Conservation (phyloP, 2,888 invertebrate genomes). For the Clunio marinus region DNA sequence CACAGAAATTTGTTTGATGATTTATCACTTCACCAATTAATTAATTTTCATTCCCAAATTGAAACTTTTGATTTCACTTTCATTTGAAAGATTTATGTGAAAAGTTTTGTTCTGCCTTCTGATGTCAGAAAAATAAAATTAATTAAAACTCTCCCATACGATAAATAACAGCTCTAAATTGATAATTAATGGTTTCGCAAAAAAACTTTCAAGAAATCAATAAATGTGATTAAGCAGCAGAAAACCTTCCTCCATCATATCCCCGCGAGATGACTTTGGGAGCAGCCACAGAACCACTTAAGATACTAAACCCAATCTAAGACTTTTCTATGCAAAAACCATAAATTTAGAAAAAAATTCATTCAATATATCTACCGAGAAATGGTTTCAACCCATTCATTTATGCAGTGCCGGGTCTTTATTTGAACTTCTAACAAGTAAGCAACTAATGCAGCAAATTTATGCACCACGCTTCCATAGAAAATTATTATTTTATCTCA, state of each 20-base stretch:
- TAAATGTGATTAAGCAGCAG: slow-evolving; percentile 1
- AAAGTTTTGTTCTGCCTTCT: too few species aligned
- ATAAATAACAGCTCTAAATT: not conserved
- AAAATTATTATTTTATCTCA: not conserved
- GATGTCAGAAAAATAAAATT: not conserved
- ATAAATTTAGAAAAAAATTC: slow-evolving; percentile 9
- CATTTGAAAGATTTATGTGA: too few species aligned
- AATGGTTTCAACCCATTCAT: slow-evolving; percentile 1
- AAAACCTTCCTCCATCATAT: not conserved
- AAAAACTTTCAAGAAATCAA: slow-evolving; percentile 6
- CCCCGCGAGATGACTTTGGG: not conserved
- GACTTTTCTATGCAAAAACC: not conserved
- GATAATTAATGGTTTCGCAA: slow-evolving; percentile 8
- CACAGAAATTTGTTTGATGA: too few species aligned
- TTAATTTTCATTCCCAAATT: too few species aligned
- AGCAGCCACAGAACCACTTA: not conserved
- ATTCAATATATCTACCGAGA: slow-evolving; percentile 1
- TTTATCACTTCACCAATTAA: too few species aligned
- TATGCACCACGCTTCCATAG: not conserved
- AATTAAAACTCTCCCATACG: slow-evolving; percentile 8
- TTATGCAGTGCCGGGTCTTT: not conserved
- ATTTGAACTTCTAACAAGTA: slow-evolving; percentile 3
- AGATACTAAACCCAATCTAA: not conserved
- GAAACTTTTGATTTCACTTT: too few species aligned
- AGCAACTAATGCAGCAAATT: not conserved